Percentiles rank a stretch among this genome's conserved stretches.
Evolutionary conservation across 2,888 invertebrate genomes (phyloP).

Genomic region (Pristionchus japonicus): DNA sequence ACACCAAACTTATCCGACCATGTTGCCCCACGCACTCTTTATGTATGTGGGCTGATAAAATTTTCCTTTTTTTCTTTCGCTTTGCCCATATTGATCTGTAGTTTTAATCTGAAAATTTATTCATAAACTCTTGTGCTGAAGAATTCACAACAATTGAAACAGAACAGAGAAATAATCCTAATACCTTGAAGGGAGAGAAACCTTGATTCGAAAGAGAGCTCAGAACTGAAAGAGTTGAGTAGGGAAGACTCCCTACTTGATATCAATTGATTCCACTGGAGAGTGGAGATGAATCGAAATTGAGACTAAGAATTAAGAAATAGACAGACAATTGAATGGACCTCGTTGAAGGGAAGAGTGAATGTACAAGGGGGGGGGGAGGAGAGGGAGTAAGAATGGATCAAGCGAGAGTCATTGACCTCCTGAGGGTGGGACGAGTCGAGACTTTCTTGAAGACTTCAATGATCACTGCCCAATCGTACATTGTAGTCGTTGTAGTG

Average conservation of each 20-base stretch:
- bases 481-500: constrained; percentile 68
- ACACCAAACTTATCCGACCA: no score
- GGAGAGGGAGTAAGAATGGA: neutral
- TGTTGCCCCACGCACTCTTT: no score
- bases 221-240: constrained; percentile 14
- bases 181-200: neutral
- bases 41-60: no score
- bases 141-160: constrained; percentile 19
- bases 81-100: neutral
- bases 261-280: constrained; percentile 20
- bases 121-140: neutral
- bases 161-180: neutral
- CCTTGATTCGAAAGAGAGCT: neutral
- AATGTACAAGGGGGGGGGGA: neutral
- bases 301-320: neutral
- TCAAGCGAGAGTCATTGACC: neutral
- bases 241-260: neutral
- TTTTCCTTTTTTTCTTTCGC: neutral
- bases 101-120: no score
- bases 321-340: neutral
- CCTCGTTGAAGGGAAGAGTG: neutral
- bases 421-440: neutral
- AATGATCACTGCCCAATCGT: constrained; percentile 70
- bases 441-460: constrained; percentile 38
- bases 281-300: constrained; percentile 34